Base-by-base conservation (phyloP, 2,888 invertebrate genomes). In the Eupithecia centaureata region DNA sequence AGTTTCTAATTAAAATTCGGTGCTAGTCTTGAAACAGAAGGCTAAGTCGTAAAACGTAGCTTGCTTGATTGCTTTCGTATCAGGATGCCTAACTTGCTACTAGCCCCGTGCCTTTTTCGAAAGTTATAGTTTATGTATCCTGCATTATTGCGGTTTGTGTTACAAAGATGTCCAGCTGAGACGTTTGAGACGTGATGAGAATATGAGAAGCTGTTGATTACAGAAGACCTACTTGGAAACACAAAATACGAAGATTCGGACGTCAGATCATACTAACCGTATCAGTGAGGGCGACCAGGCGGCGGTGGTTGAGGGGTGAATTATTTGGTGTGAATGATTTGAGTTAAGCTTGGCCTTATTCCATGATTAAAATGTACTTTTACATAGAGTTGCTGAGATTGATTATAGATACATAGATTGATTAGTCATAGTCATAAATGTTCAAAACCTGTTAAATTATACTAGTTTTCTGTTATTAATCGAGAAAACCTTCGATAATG, bases 101-200 rank as follows among this genome's bases (percentile, higher is more conserved):
- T 74, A 79, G 78, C 61, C 74, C 77, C 80, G 80, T 78, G 76
- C 87, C 86, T 84, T 88, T 86, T 88, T 77, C 73, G 83, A 82
- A 83, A 80, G 79, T 82, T 84, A 86, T 84, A 82, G 82, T 79
- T 68, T 76, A 86, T 86, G 84, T 85, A 86, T 90, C 88, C 88
- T 88, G 86, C 82, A 74, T 76, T 71, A 77, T 73, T 78, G 77
- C 78, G 75, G 79, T 82, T 83, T 83, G 83, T 82, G 81, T 82
- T 86, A 86, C 88, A 86, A 87, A 87, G 85, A 86, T 79, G 85
- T 80, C 82, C 79, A 83, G 76, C 82, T 80, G 78, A 83, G 83
- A 84, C 82, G 78, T 76, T 71, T 74, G 71, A 74, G 65, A 82
- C 90, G 88, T 89, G 90, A 84, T 74, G 42, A 66, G 87, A 82